These are phyloP conservation scores for Eumeta japonica DNA, from an alignment of 1,140 invertebrate genomes.

Conservation along the genomic window DNA sequence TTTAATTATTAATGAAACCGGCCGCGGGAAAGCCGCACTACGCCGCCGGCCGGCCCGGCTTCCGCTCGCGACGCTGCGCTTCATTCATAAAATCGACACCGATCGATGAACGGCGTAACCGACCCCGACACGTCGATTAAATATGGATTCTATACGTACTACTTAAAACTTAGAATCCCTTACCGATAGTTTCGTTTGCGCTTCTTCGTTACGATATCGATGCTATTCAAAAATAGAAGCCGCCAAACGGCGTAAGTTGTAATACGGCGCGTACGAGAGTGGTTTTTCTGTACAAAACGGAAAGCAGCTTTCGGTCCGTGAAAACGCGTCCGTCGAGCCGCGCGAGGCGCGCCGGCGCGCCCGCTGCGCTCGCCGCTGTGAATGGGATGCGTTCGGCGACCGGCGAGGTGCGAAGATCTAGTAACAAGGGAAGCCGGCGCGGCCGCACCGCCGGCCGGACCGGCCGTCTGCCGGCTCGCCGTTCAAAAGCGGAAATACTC, in stretches of 20 bases:
- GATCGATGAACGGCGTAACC: constrained; percentile 17
- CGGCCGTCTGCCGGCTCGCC: no score
- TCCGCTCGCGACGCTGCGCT: constrained; percentile 50
- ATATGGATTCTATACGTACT: constrained; percentile 25
- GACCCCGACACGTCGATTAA: constrained; percentile 6
- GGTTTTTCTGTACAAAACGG: constrained; percentile 34
- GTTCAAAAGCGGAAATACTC: background rate
- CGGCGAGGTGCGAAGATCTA: constrained; percentile 47
- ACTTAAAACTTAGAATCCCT: background rate
- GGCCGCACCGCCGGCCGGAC: no score
- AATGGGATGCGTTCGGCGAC: constrained; percentile 49
- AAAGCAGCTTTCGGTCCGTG: constrained; percentile 48
- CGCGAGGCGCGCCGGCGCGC: constrained; percentile 31
- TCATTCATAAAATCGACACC: constrained; percentile 50
- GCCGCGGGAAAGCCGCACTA: constrained; percentile 52
- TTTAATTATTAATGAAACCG: constrained; percentile 58
- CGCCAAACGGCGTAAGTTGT: constrained; percentile 46
- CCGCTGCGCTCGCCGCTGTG: constrained; percentile 51
- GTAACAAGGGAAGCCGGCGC: no score
- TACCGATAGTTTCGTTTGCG: background rate
- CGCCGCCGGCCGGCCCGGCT: constrained; percentile 38
- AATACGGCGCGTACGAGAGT: constrained; percentile 37
- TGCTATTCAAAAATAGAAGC: constrained; percentile 40
- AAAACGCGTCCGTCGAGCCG: constrained; percentile 27
- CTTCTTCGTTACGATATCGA: background rate